phyloP scores from a whole-genome alignment of 1,140 invertebrate genomes.

The Oscheius sp. region DNA sequence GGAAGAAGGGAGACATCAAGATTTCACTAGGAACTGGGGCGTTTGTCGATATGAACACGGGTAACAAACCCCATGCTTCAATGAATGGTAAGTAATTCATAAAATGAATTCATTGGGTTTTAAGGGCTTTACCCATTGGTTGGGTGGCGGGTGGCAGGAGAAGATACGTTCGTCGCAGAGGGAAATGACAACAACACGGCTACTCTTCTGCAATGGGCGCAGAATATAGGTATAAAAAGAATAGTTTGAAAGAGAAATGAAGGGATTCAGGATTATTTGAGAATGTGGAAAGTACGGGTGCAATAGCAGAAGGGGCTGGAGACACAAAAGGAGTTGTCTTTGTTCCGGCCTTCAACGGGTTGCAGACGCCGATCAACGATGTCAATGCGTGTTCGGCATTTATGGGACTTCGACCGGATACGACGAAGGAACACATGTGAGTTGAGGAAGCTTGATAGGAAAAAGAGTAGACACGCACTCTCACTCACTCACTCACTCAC shows the following conservation, averaged over 20 bases:
- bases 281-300: slow-evolving; percentile 70
- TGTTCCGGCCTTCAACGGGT: slow-evolving; percentile 83
- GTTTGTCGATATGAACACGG: slow-evolving; percentile 86
- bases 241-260: background rate
- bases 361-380: slow-evolving; percentile 85
- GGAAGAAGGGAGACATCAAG: slow-evolving; percentile 78
- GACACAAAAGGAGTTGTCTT: slow-evolving; percentile 81
- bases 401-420: slow-evolving; percentile 78
- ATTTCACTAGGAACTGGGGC: slow-evolving; percentile 89
- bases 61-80: slow-evolving; percentile 73
- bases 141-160: slow-evolving; percentile 70
- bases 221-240: slow-evolving; percentile 58
- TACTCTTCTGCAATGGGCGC: slow-evolving; percentile 80
- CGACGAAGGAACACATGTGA: slow-evolving; percentile 73
- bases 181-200: slow-evolving; percentile 82
- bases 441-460: no score
- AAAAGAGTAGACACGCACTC: no score
- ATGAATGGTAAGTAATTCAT: slow-evolving; percentile 62
- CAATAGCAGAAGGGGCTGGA: slow-evolving; percentile 72
- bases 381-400: slow-evolving; percentile 77
- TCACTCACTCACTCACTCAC: no score
- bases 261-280: slow-evolving; percentile 68
- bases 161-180: slow-evolving; percentile 76
- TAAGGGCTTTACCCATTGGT: slow-evolving; percentile 82
- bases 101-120: background rate